These are phyloP conservation scores for Uropsilus gracilis DNA, from an alignment of 2,113 vertebrate species.

Conservation along the genomic window DNA sequence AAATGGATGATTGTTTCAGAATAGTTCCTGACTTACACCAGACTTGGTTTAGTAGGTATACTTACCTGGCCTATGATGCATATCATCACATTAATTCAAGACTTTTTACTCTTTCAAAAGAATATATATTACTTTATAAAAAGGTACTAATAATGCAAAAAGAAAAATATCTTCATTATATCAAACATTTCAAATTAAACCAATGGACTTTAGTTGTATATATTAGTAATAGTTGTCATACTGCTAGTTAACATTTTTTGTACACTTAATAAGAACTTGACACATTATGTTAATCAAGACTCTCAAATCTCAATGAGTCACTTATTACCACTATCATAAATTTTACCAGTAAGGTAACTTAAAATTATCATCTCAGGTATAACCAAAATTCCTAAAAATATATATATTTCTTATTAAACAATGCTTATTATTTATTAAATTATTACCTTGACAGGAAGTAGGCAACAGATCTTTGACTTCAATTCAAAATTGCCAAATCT, in stretches of 20 bases:
- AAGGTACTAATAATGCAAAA: not conserved
- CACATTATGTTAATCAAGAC: not conserved
- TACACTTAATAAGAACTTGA: not conserved
- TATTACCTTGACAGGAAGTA: not conserved
- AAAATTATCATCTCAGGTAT: not conserved
- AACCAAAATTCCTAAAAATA: not conserved
- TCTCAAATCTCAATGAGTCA: not conserved
- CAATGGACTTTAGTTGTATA: not conserved
- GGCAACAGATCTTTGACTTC: not conserved
- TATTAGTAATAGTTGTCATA: not conserved
- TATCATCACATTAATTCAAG: not conserved
- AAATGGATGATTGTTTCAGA: not conserved
- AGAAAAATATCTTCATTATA: not conserved
- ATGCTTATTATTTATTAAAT: not conserved
- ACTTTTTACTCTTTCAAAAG: not conserved
- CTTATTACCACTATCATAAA: not conserved
- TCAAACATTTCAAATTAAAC: not conserved
- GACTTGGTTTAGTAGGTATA: not conserved
- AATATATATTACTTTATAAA: not conserved
- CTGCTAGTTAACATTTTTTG: not conserved
- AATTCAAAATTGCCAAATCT: not conserved
- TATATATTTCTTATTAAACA: not conserved
- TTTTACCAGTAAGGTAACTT: not conserved
- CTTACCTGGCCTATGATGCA: not conserved
- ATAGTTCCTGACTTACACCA: not conserved